These are phyloP conservation scores for Kryphioiulus occultus DNA, from an alignment of 2,888 invertebrate species.

Conservation along the genomic window DNA sequence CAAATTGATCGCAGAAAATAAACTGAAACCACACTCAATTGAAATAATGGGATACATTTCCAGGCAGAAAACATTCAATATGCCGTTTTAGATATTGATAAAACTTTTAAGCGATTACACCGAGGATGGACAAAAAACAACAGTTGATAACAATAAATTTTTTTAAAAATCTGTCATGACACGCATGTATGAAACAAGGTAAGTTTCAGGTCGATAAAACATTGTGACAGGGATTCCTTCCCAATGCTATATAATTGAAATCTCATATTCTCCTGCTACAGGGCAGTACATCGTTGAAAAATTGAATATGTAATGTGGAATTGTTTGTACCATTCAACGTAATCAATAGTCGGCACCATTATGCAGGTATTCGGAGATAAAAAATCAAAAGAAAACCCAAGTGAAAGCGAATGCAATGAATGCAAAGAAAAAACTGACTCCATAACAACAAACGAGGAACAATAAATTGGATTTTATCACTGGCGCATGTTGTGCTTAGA, in stretches of 20 bases:
- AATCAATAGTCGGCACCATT: neutral
- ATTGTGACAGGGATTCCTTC: neutral
- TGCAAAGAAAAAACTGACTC: neutral
- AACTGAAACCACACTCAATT: no score
- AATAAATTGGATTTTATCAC: neutral
- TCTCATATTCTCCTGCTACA: neutral
- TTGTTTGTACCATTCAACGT: neutral
- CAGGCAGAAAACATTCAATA: neutral
- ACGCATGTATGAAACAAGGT: no score
- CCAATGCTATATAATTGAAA: neutral
- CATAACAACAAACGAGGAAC: neutral
- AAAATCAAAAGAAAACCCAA: neutral
- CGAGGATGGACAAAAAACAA: neutral
- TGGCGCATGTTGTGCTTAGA: neutral
- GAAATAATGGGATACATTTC: no score
- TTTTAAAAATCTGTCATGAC: no score
- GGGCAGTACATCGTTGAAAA: neutral
- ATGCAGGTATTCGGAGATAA: neutral
- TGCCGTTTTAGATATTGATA: neutral
- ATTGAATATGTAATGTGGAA: neutral
- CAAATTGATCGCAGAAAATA: no score
- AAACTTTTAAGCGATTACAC: neutral
- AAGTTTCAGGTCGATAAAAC: neutral
- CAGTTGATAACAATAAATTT: no score
- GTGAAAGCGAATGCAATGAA: neutral